These are phyloP conservation scores for Drosophila nigrodunni DNA, from an alignment of 1,140 invertebrate genomes.

Conservation along the genomic window DNA sequence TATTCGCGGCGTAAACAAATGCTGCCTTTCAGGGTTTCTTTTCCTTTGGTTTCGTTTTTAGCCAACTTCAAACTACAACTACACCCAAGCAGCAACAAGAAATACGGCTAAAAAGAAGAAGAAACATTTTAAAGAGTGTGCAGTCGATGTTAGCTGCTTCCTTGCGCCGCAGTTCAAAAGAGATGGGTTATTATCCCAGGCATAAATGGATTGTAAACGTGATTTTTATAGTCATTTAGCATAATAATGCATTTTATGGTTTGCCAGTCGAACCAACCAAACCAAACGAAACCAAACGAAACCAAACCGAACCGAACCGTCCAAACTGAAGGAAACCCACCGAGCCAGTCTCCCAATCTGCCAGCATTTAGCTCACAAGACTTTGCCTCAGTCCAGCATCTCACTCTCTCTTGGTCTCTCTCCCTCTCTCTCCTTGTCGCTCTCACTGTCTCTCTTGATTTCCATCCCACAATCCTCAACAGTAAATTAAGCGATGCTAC, in stretches of 20 bases:
- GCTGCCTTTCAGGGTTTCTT: conserved; percentile 71
- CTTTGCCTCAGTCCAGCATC: background rate
- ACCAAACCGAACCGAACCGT: background rate
- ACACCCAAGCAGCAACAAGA: background rate
- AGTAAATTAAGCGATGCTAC: conserved; percentile 63
- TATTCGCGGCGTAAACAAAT: conserved; percentile 84
- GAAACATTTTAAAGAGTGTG: background rate
- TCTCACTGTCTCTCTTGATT: conserved; percentile 2
- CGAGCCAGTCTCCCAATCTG: conserved; percentile 20
- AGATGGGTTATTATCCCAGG: conserved; percentile 84
- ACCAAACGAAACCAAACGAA: background rate
- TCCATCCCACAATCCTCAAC: conserved; percentile 20
- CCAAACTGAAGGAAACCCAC: background rate
- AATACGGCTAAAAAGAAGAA: background rate
- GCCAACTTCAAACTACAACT: conserved; percentile 41
- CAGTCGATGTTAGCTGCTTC: conserved; percentile 40
- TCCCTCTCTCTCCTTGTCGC: background rate
- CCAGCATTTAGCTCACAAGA: background rate
- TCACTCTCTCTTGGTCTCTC: background rate
- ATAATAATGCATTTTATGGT: conserved; percentile 84
- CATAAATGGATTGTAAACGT: conserved; percentile 85
- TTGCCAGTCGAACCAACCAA: conserved; percentile 45
- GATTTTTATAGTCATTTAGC: conserved; percentile 85
- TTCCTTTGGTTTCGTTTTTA: conserved; percentile 11
- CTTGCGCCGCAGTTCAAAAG: conserved; percentile 61